Conservation (phyloP, 1,140 invertebrate genomes). For the Cheumatopsyche charites region DNA sequence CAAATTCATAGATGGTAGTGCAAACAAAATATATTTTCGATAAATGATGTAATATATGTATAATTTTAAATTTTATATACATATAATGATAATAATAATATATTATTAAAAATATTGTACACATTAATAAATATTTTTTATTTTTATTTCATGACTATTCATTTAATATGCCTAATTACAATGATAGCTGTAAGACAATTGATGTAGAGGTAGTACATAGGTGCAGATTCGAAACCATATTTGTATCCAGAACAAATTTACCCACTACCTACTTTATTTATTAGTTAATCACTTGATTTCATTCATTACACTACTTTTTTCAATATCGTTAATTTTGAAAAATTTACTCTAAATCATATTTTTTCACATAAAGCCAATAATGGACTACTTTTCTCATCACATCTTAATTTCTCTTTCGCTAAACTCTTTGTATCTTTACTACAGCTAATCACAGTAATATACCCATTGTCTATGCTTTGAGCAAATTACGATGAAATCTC, state of each 20-base stretch:
- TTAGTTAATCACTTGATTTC: too few relatives aligned
- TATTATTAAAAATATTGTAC: conserved; percentile 12
- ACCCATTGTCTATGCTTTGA: background rate
- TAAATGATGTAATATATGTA: conserved; percentile 23
- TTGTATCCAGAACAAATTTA: too few relatives aligned
- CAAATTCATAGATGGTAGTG: conserved; percentile 28
- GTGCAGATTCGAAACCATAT: too few relatives aligned
- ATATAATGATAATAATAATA: too few relatives aligned
- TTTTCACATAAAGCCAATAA: too few relatives aligned
- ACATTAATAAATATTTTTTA: conserved; percentile 22
- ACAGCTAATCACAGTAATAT: background rate
- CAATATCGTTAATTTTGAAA: too few relatives aligned
- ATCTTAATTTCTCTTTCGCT: conserved; percentile 10
- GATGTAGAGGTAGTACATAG: too few relatives aligned
- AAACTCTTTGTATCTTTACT: background rate
- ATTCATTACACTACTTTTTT: too few relatives aligned
- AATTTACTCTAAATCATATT: too few relatives aligned
- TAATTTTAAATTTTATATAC: conserved; percentile 28
- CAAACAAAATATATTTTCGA: conserved; percentile 24
- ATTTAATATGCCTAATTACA: too few relatives aligned
- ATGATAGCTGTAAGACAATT: too few relatives aligned
- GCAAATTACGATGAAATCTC: background rate
- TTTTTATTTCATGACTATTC: background rate
- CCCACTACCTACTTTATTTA: too few relatives aligned
- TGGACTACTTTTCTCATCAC: conserved; percentile 4